Percentiles rank a stretch among this genome's conserved stretches.
phyloP scores from a whole-genome alignment of 1,140 invertebrate genomes.

The Heliothis subflexa region DNA sequence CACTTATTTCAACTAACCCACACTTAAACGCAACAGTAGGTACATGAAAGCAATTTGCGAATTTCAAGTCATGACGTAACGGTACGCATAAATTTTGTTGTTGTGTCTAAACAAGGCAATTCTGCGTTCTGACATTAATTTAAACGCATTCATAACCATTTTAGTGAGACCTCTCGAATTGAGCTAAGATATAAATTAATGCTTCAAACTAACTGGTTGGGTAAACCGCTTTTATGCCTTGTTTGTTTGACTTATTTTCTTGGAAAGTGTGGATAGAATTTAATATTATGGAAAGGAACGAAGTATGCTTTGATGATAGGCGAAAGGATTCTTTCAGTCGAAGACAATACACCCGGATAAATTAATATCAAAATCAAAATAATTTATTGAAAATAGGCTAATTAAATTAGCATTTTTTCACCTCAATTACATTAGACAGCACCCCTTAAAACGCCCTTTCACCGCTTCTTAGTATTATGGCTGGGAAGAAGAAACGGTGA shows the following conservation, averaged over 20 bases:
- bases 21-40: constrained; percentile 46
- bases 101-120: constrained; percentile 62
- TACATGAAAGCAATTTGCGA: constrained; percentile 29
- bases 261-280: not conserved
- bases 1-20: constrained; percentile 15
- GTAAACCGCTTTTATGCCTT: constrained; percentile 6
- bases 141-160: constrained; percentile 55
- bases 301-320: too few relatives aligned
- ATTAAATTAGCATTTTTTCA: too few relatives aligned
- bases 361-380: too few relatives aligned
- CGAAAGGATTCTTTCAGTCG: too few relatives aligned
- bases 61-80: constrained; percentile 51
- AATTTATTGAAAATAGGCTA: too few relatives aligned
- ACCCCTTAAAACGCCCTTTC: too few relatives aligned
- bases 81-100: constrained; percentile 55
- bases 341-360: too few relatives aligned
- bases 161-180: constrained; percentile 34
- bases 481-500: too few relatives aligned
- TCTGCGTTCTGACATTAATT: constrained; percentile 64
- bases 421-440: too few relatives aligned
- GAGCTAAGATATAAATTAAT: constrained; percentile 32
- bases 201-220: not conserved
- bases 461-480: too few relatives aligned
- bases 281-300: too few relatives aligned
- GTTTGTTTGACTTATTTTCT: constrained; percentile 22